Conservation (phyloP, 2,113 vertebrate genomes). For the Takifugu bimaculatus region DNA sequence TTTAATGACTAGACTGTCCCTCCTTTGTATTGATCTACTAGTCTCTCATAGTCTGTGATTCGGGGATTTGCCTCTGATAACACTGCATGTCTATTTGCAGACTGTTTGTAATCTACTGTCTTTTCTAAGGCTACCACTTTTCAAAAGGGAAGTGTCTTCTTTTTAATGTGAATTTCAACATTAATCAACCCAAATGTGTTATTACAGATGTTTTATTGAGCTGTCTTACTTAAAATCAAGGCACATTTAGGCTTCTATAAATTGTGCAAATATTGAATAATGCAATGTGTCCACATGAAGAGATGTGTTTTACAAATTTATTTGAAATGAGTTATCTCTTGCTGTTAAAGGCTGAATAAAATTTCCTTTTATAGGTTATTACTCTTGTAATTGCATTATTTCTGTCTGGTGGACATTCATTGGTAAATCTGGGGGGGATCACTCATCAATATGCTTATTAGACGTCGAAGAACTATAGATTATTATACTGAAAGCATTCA, state of each 20-base stretch:
- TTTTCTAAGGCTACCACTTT: constrained; percentile 56
- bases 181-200: constrained; percentile 32
- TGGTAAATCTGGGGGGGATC: too few species aligned
- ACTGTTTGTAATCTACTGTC: constrained; percentile 45
- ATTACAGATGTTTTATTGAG: constrained; percentile 42
- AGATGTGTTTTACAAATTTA: constrained; percentile 68
- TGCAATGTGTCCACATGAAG: constrained; percentile 69
- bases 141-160: constrained; percentile 63
- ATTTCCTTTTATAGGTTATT: constrained; percentile 61
- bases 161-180: constrained; percentile 69
- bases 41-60: constrained; percentile 15
- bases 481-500: too few species aligned
- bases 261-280: constrained; percentile 57
- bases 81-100: constrained; percentile 58
- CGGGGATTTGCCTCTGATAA: constrained; percentile 13
- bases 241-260: constrained; percentile 33
- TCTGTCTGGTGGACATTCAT: background rate
- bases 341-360: constrained; percentile 74
- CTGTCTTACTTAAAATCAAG: constrained; percentile 33
- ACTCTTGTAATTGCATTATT: constrained; percentile 13
- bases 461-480: too few species aligned
- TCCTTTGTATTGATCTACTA: constrained; percentile 34
- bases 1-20: constrained; percentile 27
- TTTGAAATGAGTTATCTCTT: constrained; percentile 55
- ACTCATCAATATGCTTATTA: too few species aligned